Conservation (phyloP, 2,113 vertebrate species). For the Seriola aureovittata region DNA sequence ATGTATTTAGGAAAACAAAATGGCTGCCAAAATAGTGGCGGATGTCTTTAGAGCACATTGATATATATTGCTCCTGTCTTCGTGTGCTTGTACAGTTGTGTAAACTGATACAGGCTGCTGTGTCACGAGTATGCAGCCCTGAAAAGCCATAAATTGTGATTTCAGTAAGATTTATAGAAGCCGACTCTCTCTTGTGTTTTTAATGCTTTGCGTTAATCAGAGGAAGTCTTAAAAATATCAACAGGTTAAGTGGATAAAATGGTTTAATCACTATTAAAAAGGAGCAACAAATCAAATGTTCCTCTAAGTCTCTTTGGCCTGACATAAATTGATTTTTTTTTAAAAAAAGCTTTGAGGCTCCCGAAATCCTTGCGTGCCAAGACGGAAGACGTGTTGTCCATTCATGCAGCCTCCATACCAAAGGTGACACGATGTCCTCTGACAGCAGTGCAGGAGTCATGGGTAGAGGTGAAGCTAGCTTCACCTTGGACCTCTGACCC, state of each 20-base stretch:
- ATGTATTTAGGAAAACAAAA: conserved; percentile 81
- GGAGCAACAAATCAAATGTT: conserved; percentile 35
- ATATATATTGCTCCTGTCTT: conserved; percentile 55
- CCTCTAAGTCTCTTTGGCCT: background rate
- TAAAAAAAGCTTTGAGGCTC: conserved; percentile 8
- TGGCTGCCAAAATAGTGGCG: conserved; percentile 75
- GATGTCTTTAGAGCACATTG: conserved; percentile 55
- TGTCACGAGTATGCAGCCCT: background rate
- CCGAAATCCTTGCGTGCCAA: conserved; percentile 41
- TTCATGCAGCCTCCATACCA: conserved; percentile 24
- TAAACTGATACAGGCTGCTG: conserved; percentile 27
- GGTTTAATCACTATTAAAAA: conserved; percentile 40
- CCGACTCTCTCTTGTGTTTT: background rate
- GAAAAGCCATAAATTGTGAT: conserved; percentile 33
- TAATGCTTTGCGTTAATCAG: conserved; percentile 44
- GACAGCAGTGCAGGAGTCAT: conserved; percentile 73
- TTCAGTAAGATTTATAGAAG: conserved; percentile 33
- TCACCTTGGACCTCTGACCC: conserved; percentile 70
- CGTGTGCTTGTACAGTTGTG: conserved; percentile 9
- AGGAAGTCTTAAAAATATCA: conserved; percentile 57
- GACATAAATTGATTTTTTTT: conserved; percentile 43
- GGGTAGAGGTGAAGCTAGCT: conserved; percentile 66
- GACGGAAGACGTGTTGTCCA: conserved; percentile 50
- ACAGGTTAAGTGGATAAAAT: conserved; percentile 64
- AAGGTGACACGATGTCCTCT: conserved; percentile 70